phyloP scores from a whole-genome alignment of 1,140 invertebrate species.

The Platyscapa corneri region DNA sequence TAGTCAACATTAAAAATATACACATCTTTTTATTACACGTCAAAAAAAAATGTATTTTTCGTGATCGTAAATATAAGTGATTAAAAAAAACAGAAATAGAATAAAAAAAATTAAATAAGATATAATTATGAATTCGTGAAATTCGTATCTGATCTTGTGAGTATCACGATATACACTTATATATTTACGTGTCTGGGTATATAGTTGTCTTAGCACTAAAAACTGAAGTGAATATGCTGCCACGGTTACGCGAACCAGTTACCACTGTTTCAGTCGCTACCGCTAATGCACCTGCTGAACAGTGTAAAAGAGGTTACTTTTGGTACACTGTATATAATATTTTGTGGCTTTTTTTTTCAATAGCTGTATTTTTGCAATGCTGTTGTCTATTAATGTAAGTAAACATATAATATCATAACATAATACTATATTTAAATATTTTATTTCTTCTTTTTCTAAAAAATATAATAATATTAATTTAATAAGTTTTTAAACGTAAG shows the following conservation, averaged over 20 bases:
- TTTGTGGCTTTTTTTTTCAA: background rate
- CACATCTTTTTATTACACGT: too few relatives aligned
- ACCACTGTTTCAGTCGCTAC: background rate
- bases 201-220: background rate
- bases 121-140: background rate
- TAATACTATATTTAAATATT: too few relatives aligned
- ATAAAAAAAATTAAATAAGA: too few relatives aligned
- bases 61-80: too few relatives aligned
- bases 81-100: too few relatives aligned
- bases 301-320: background rate
- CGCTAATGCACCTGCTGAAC: background rate
- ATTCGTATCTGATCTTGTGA: background rate
- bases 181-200: background rate
- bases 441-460: too few relatives aligned
- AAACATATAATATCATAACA: background rate
- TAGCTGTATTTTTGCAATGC: background rate
- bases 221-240: background rate
- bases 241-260: too few relatives aligned
- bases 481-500: too few relatives aligned
- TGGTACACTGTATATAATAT: too few relatives aligned
- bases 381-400: background rate
- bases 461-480: too few relatives aligned
- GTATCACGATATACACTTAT: background rate
- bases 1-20: too few relatives aligned
- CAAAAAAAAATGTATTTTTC: too few relatives aligned